Evolutionary conservation across 1,140 invertebrate genomes (phyloP).

Genomic region (Laodelphax striatellus): DNA sequence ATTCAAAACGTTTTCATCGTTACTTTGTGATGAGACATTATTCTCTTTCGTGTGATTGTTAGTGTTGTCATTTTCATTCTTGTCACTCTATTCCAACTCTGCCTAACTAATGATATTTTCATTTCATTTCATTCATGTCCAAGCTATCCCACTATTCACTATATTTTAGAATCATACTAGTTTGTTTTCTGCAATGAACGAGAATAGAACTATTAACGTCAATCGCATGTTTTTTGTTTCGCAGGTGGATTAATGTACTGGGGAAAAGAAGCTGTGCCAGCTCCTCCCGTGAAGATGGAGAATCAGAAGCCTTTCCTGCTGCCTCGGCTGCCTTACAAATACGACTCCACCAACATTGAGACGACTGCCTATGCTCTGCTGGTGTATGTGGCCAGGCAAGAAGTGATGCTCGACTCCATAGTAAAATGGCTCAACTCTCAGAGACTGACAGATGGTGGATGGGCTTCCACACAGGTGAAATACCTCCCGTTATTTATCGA

Average conservation of each 20-base stretch:
- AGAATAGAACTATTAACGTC: too few species aligned
- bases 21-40: too few species aligned
- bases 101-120: too few species aligned
- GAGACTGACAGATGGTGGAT: conserved; percentile 80
- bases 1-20: too few species aligned
- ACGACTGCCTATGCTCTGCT: conserved; percentile 87
- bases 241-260: conserved; percentile 71
- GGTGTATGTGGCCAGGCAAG: conserved; percentile 73
- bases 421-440: conserved; percentile 90
- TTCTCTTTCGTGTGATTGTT: too few species aligned
- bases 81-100: too few species aligned
- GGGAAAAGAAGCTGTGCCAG: conserved; percentile 63
- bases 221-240: conserved; percentile 13
- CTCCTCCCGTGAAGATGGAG: conserved; percentile 69
- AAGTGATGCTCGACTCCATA: conserved; percentile 67
- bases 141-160: neutral
- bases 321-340: conserved; percentile 75
- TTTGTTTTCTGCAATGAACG: too few species aligned
- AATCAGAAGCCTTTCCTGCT: conserved; percentile 82
- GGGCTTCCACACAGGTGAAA: conserved; percentile 81
- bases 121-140: neutral
- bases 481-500: neutral
- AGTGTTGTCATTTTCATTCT: too few species aligned
- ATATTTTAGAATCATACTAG: too few species aligned
- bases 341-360: conserved; percentile 85